These are phyloP conservation scores for Himalopsyche tibetana DNA, from an alignment of 2,888 invertebrate genomes.

Conservation along the genomic window DNA sequence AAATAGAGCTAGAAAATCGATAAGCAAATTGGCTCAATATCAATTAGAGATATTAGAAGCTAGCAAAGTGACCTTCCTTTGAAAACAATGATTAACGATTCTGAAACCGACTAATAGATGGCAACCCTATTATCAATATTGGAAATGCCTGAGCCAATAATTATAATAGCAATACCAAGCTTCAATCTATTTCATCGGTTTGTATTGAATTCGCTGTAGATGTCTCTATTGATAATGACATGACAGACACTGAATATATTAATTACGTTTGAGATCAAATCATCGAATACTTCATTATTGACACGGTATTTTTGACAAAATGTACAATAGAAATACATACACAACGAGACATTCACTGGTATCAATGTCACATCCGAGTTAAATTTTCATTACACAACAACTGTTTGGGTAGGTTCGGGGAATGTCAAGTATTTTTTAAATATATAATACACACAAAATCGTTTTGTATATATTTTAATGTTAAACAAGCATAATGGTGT, in stretches of 20 bases:
- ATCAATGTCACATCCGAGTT: no score
- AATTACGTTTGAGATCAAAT: not conserved
- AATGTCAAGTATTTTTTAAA: no score
- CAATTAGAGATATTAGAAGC: not conserved
- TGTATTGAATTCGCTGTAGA: not conserved
- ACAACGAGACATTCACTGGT: no score
- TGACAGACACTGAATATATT: slow-evolving; percentile 4
- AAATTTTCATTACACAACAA: no score
- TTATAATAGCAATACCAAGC: not conserved
- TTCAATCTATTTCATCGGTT: not conserved
- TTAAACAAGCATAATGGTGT: no score
- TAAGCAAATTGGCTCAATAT: not conserved
- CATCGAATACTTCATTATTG: no score
- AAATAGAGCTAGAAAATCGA: not conserved
- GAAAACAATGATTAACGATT: slow-evolving; percentile 12
- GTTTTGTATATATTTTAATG: no score
- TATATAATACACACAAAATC: no score
- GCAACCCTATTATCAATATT: slow-evolving; percentile 16
- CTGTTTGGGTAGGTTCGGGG: no score
- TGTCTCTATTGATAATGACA: not conserved
- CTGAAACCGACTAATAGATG: not conserved
- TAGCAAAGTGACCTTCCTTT: slow-evolving; percentile 11
- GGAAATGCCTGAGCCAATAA: not conserved
- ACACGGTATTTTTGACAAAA: no score
- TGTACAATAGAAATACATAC: no score